phyloP scores from a whole-genome alignment of 2,888 invertebrate species.

The Heliconius cydno region DNA sequence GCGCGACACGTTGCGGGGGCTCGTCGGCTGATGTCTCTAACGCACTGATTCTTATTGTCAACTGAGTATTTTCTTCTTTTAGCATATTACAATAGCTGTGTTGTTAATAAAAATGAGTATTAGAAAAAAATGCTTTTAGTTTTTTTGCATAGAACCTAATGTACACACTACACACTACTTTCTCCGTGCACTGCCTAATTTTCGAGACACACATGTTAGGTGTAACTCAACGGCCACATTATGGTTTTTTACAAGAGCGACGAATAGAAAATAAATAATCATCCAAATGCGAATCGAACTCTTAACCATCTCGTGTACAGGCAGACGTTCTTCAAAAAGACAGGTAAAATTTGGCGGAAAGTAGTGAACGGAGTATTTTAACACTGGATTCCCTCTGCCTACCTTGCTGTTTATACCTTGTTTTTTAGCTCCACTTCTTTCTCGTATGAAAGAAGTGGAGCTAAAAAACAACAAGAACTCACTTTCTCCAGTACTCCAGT shows the following conservation, averaged over 20 bases:
- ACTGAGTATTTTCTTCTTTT: conserved; percentile 84
- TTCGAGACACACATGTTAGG: too few species aligned
- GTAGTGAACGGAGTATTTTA: neutral
- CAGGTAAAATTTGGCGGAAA: too few species aligned
- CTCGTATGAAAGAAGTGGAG: neutral
- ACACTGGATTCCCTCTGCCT: neutral
- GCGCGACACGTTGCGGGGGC: conserved; percentile 57
- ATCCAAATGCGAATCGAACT: neutral
- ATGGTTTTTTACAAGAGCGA: neutral
- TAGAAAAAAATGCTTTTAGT: neutral
- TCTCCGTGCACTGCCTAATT: neutral
- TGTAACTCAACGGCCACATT: neutral
- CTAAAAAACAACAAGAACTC: neutral
- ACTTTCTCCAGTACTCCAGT: conserved; percentile 77
- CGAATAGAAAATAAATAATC: too few species aligned
- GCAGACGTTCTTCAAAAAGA: too few species aligned
- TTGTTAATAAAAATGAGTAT: neutral
- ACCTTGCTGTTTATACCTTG: too few species aligned
- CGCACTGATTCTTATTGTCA: conserved; percentile 66
- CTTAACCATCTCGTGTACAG: neutral
- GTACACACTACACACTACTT: neutral
- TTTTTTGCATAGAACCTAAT: neutral
- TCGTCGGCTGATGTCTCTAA: conserved; percentile 61
- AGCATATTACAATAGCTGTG: conserved; percentile 84
- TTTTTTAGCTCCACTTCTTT: too few species aligned